These are phyloP conservation scores for Oophaga pumilio DNA, from an alignment of 2,113 vertebrate species.

Conservation along the genomic window DNA sequence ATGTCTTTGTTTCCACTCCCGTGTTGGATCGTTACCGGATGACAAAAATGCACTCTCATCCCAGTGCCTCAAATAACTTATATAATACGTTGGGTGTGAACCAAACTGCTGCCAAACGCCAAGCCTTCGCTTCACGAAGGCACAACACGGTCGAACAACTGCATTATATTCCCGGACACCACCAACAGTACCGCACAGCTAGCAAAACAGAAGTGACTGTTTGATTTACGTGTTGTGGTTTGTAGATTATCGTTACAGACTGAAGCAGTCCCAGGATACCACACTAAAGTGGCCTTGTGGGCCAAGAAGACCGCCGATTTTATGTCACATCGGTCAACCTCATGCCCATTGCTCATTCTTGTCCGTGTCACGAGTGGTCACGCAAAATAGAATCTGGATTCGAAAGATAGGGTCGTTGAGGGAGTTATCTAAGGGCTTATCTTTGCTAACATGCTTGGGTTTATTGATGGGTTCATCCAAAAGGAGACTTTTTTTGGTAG, in stretches of 20 bases:
- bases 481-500: not conserved
- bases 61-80: conserved; percentile 95
- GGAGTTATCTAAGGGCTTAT: conserved; percentile 77
- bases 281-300: conserved; percentile 70
- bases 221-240: conserved; percentile 70
- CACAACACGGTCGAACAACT: conserved; percentile 98
- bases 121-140: conserved; percentile 94
- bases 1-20: conserved; percentile 94
- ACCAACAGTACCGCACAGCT: conserved; percentile 94
- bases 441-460: conserved; percentile 32
- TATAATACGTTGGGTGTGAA: conserved; percentile 91
- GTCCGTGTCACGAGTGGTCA: conserved; percentile 1
- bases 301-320: conserved; percentile 72
- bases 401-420: conserved; percentile 61
- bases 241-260: conserved; percentile 66
- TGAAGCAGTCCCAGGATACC: conserved; percentile 68
- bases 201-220: conserved; percentile 99
- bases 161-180: conserved; percentile 91
- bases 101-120: conserved; percentile 91
- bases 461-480: not conserved
- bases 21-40: conserved; percentile 96
- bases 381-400: not conserved
- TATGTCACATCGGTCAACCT: conserved; percentile 62
- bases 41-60: conserved; percentile 99
- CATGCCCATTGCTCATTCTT: conserved; percentile 46